phyloP scores from a whole-genome alignment of 2,888 invertebrate species.

The Colletes collaris region DNA sequence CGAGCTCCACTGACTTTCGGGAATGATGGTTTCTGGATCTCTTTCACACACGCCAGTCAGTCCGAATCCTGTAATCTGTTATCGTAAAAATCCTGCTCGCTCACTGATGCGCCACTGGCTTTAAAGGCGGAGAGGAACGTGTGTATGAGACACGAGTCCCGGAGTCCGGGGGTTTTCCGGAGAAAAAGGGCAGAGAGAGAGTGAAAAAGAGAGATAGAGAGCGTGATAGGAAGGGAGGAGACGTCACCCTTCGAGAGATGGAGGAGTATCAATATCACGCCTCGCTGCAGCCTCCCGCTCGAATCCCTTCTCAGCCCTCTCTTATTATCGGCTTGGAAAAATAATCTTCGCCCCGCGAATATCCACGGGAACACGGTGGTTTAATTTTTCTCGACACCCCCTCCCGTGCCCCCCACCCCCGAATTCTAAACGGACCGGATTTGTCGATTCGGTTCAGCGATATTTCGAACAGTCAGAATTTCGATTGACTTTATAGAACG shows the following conservation, averaged over 20 bases:
- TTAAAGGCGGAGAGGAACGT: conserved; percentile 63
- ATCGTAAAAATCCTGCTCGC: conserved; percentile 77
- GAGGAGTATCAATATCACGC: conserved; percentile 81
- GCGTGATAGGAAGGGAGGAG: conserved; percentile 61
- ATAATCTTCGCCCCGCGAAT: conserved; percentile 71
- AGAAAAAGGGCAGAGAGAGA: conserved; percentile 20
- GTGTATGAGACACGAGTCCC: conserved; percentile 53
- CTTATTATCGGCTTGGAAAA: conserved; percentile 77
- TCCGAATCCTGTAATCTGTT: conserved; percentile 77
- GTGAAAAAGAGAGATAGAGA: conserved; percentile 22
- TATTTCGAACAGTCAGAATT: not conserved
- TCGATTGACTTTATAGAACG: conserved; percentile 35
- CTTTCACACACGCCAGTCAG: conserved; percentile 62
- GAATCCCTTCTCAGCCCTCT: conserved; percentile 62
- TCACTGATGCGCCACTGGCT: conserved; percentile 69
- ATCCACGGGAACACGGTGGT: conserved; percentile 20
- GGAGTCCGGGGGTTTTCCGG: conserved; percentile 38
- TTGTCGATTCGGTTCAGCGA: not conserved
- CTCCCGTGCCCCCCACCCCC: not conserved
- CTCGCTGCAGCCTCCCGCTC: conserved; percentile 75
- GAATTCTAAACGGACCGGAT: conserved; percentile 38
- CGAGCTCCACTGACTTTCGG: conserved; percentile 52
- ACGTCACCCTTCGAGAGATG: conserved; percentile 75
- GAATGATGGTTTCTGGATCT: conserved; percentile 54
- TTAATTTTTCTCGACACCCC: conserved; percentile 45